These are phyloP conservation scores for Holothuria scabra DNA, from an alignment of 53 echinoderm and acorn worm species.

Conservation along the genomic window DNA sequence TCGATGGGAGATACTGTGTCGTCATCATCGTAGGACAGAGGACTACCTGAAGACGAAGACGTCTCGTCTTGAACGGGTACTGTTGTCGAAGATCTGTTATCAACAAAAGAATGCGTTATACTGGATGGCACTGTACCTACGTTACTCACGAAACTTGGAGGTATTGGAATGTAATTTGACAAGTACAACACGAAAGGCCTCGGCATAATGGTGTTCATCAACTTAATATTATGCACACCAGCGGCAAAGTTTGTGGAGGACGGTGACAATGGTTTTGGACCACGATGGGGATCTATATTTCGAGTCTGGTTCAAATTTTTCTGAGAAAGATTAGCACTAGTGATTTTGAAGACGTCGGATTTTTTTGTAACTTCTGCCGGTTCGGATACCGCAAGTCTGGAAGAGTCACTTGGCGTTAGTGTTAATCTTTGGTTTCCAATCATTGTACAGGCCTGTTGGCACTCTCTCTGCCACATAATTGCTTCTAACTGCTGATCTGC, in stretches of 20 bases:
- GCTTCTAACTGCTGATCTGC: slow-evolving; percentile 93
- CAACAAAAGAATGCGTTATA: neutral
- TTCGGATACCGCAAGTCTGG: no score
- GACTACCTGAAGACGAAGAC: slow-evolving; percentile 16
- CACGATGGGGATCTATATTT: no score
- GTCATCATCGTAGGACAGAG: slow-evolving; percentile 15
- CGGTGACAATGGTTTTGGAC: no score
- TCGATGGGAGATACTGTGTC: slow-evolving; percentile 8
- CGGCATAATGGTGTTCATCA: slow-evolving; percentile 20
- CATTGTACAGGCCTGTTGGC: slow-evolving; percentile 59
- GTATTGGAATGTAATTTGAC: slow-evolving; percentile 7
- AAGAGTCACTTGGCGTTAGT: no score
- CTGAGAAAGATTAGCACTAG: no score
- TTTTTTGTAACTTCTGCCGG: no score
- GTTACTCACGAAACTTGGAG: neutral
- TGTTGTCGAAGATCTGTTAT: neutral
- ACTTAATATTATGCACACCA: slow-evolving; percentile 9
- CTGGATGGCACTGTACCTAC: neutral
- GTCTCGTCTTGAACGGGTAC: neutral
- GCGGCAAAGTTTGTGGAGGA: slow-evolving; percentile 19
- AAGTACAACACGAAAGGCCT: slow-evolving; percentile 27
- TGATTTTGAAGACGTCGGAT: no score
- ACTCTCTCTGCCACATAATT: slow-evolving; percentile 92
- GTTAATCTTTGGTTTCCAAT: slow-evolving; percentile 5
- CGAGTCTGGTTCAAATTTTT: no score